Evolutionary conservation across 2,888 invertebrate species (phyloP).

Genomic region (Limenitis camilla): DNA sequence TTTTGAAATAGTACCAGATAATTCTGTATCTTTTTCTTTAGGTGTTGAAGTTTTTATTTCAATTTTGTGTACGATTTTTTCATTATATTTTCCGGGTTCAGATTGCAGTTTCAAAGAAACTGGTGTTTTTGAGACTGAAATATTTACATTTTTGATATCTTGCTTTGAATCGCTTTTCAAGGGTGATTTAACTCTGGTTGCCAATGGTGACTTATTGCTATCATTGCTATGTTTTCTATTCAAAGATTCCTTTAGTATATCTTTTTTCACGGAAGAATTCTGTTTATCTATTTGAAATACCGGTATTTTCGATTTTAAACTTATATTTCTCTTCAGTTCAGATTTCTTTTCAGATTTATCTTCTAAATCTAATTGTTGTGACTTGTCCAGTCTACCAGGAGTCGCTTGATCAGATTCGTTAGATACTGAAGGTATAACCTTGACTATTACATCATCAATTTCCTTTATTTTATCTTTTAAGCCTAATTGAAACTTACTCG

Average conservation of each 20-base stretch:
- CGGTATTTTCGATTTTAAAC: conserved; percentile 3
- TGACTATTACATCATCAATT: no score
- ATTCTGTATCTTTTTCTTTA: conserved; percentile 25
- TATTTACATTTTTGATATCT: conserved; percentile 13
- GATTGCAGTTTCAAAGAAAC: neutral
- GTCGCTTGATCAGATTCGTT: no score
- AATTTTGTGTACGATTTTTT: conserved; percentile 33
- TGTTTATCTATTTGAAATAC: conserved; percentile 6
- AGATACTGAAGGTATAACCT: no score
- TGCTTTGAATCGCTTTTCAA: neutral
- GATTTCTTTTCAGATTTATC: no score
- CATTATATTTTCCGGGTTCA: conserved; percentile 6
- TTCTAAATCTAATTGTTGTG: no score
- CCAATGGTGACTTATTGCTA: no score
- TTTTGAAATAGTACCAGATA: neutral
- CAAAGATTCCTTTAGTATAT: conserved; percentile 1
- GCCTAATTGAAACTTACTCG: no score
- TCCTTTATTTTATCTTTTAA: no score
- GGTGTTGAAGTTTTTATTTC: conserved; percentile 44
- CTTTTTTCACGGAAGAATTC: conserved; percentile 3
- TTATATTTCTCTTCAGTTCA: no score
- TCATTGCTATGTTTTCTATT: neutral
- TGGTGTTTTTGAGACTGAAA: no score
- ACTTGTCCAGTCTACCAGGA: no score
- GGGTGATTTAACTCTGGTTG: no score